Percentiles rank a stretch among this genome's conserved stretches.
Conservation (phyloP, 1,140 invertebrate species). For the Aethina tumida region DNA sequence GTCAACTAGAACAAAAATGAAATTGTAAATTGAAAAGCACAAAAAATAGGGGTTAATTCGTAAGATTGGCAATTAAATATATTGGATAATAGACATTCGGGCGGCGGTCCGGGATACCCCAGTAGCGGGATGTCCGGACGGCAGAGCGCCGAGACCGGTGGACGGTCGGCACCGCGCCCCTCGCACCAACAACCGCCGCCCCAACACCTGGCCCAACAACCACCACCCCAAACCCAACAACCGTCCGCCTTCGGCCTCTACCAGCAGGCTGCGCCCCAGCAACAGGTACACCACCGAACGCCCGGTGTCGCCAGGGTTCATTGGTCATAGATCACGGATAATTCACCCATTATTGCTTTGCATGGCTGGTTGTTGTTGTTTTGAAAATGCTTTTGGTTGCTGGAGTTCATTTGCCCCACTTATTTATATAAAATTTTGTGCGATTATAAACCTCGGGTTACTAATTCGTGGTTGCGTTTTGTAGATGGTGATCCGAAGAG, state of each 20-base stretch:
- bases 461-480: slow-evolving; percentile 12
- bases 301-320: not conserved
- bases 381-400: slow-evolving; percentile 2
- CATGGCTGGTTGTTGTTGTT: slow-evolving; percentile 8
- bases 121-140: slow-evolving; percentile 29
- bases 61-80: slow-evolving; percentile 3
- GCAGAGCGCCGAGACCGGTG: slow-evolving; percentile 27
- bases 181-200: slow-evolving; percentile 23
- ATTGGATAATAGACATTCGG: slow-evolving; percentile 29
- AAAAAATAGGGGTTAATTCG: not conserved
- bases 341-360: not conserved
- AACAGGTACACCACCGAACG: slow-evolving; percentile 26
- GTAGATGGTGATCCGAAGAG: slow-evolving; percentile 33
- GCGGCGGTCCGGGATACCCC: slow-evolving; percentile 25
- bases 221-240: slow-evolving; percentile 14
- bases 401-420: not conserved
- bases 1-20: no score
- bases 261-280: slow-evolving; percentile 22
- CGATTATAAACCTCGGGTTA: not conserved
- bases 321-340: slow-evolving; percentile 7
- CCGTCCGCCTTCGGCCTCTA: slow-evolving; percentile 16
- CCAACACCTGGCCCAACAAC: slow-evolving; percentile 13
- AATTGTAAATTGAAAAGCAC: no score
- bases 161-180: slow-evolving; percentile 26
- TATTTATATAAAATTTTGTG: not conserved